Evolutionary conservation across 2,888 invertebrate species (phyloP).

Genomic region (Plebejus argus): DNA sequence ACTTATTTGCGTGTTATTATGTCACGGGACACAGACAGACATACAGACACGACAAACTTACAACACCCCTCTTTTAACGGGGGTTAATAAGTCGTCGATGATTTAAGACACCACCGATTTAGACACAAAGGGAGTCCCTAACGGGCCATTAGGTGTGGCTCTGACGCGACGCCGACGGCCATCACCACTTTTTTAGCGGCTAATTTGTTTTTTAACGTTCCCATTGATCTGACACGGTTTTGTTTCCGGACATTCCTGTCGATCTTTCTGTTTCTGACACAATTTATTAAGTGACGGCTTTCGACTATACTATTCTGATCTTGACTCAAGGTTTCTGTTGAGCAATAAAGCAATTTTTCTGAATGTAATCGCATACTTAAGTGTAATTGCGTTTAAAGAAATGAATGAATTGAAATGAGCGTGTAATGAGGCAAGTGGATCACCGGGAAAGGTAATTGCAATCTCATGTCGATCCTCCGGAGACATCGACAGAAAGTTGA

Average conservation of each 20-base stretch:
- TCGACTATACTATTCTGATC: background rate
- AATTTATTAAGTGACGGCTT: conserved; percentile 7
- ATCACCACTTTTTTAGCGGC: conserved; percentile 25
- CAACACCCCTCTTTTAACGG: no score
- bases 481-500: background rate
- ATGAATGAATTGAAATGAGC: background rate
- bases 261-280: background rate
- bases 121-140: conserved; percentile 23
- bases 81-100: background rate
- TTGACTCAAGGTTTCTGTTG: background rate
- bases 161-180: conserved; percentile 24
- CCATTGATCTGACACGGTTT: conserved; percentile 16
- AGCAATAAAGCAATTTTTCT: background rate
- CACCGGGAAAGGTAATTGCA: background rate
- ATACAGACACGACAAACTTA: no score
- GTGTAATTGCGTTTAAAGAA: background rate
- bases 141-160: conserved; percentile 28
- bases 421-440: background rate
- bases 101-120: conserved; percentile 25
- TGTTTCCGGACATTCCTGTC: conserved; percentile 25
- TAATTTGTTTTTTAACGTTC: conserved; percentile 27
- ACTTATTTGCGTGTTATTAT: no score
- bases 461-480: background rate
- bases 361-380: background rate
- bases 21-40: no score